Evolutionary conservation across 2,113 vertebrate species (phyloP).

Genomic region (Brachypteracias leptosomus): DNA sequence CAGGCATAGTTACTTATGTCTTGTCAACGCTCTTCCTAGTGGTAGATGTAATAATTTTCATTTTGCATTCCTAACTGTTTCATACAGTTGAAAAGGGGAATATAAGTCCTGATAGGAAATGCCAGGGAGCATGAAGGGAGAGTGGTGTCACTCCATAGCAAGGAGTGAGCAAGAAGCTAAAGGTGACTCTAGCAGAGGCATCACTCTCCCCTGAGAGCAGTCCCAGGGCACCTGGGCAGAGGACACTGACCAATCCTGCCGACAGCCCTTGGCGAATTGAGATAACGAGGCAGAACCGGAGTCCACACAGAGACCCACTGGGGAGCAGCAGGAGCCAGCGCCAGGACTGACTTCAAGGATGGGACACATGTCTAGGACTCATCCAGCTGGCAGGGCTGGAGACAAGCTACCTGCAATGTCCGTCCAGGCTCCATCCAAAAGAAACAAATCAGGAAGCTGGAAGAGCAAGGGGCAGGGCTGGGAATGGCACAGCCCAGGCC

Average conservation of each 20-base stretch:
- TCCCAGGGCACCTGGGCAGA: background rate
- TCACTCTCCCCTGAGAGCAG: background rate
- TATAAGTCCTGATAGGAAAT: background rate
- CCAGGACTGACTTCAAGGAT: background rate
- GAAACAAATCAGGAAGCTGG: background rate
- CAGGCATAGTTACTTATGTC: background rate
- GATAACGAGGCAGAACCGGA: background rate
- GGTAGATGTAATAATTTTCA: background rate
- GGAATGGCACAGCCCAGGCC: background rate
- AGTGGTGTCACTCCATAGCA: accelerated
- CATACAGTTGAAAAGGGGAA: background rate
- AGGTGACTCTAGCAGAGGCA: background rate
- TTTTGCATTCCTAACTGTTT: background rate
- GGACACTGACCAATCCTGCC: background rate
- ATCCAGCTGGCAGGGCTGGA: background rate
- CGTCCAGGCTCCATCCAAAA: background rate
- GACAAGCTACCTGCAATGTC: background rate
- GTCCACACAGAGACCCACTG: accelerated
- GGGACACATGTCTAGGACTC: background rate
- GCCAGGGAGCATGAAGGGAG: background rate
- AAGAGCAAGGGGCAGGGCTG: background rate
- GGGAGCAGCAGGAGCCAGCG: background rate
- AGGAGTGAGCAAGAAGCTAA: background rate
- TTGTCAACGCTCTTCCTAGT: background rate
- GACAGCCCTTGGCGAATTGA: background rate